These are phyloP conservation scores for Dromiciops gliroides DNA, from an alignment of 2,113 vertebrate species.

Conservation along the genomic window DNA sequence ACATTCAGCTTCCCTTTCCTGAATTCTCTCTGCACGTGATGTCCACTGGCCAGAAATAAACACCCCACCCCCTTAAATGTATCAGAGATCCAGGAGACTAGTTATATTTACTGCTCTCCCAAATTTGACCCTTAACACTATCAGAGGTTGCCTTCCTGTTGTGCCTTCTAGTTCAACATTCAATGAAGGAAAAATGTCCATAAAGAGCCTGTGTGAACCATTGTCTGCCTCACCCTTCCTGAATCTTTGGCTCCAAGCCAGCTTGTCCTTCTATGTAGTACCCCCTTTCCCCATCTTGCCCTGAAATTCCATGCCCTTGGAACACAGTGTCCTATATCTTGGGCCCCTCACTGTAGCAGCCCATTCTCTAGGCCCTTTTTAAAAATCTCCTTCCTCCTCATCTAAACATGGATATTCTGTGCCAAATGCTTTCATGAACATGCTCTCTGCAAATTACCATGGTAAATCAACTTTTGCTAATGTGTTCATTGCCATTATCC, in stretches of 20 bases:
- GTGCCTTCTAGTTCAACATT: constrained; percentile 49
- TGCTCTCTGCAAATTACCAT: background rate
- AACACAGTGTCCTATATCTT: background rate
- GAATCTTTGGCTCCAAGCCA: background rate
- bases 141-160: constrained; percentile 75
- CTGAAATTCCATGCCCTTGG: background rate
- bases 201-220: background rate
- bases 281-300: background rate
- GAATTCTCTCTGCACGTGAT: constrained; percentile 61
- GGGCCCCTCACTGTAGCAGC: background rate
- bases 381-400: background rate
- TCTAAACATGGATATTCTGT: background rate
- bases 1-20: constrained; percentile 71
- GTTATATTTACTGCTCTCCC: constrained; percentile 58
- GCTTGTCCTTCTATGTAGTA: background rate
- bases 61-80: constrained; percentile 2
- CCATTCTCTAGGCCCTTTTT: background rate
- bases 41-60: constrained; percentile 67
- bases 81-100: constrained; percentile 6
- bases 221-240: constrained; percentile 19
- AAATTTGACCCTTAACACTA: constrained; percentile 59
- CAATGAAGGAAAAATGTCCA: constrained; percentile 14
- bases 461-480: background rate
- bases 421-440: background rate
- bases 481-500: background rate